These are phyloP conservation scores for Coptodon bakossiorum DNA, from an alignment of 2,113 vertebrate genomes.

Conservation along the genomic window DNA sequence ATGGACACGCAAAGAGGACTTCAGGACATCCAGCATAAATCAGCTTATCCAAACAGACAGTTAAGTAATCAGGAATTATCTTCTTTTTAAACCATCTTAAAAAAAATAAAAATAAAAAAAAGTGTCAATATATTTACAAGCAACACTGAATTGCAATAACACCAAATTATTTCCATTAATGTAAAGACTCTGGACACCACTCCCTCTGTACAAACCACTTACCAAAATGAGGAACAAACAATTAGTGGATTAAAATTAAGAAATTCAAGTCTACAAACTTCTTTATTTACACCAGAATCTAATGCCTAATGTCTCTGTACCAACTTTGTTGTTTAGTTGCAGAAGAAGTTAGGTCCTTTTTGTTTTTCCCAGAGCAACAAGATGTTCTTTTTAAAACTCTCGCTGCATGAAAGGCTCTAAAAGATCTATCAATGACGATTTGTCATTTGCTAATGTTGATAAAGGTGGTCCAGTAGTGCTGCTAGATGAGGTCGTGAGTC, in stretches of 20 bases:
- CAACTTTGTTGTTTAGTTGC: not conserved
- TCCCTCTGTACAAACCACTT: not conserved
- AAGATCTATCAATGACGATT: not conserved
- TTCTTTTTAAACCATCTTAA: not conserved
- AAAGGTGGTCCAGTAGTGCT: not conserved
- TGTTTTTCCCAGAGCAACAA: not conserved
- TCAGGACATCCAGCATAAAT: not conserved
- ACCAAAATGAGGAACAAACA: not conserved
- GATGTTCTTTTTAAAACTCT: not conserved
- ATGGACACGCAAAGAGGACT: not conserved
- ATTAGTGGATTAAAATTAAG: not conserved
- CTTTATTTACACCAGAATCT: not conserved
- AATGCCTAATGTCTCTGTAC: not conserved
- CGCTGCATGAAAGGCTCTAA: accelerated
- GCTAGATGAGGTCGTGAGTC: not conserved
- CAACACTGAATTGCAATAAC: not conserved
- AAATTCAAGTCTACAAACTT: not conserved
- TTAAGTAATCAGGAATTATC: not conserved
- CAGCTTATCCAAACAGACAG: not conserved
- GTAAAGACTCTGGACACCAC: not conserved
- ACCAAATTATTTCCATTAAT: not conserved
- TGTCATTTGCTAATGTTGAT: not conserved
- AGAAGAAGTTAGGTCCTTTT: not conserved
- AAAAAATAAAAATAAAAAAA: not conserved
- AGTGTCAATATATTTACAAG: not conserved